Conservation (phyloP, 2,113 vertebrate species). For the Rhinoderma darwinii region DNA sequence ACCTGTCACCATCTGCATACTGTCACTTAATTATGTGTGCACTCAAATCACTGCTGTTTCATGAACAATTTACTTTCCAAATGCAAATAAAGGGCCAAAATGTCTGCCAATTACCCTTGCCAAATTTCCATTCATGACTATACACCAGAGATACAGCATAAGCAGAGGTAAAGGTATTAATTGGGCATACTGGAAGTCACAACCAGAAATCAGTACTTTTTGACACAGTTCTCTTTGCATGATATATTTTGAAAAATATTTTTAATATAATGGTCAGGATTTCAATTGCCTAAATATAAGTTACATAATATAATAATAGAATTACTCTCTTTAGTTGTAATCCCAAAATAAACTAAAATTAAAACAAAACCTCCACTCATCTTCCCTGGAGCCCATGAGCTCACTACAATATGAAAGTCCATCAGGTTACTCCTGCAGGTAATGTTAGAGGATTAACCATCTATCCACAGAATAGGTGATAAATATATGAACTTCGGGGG, state of each 20-base stretch:
- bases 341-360: too few species aligned
- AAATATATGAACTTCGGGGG: too few species aligned
- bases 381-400: too few species aligned
- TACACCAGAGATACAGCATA: not conserved
- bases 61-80: not conserved
- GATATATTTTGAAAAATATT: not conserved
- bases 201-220: not conserved
- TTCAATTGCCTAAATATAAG: too few species aligned
- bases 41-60: not conserved
- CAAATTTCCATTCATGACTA: not conserved
- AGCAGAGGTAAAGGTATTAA: not conserved
- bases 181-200: not conserved
- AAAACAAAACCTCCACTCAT: too few species aligned
- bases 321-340: too few species aligned
- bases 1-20: not conserved
- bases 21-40: not conserved
- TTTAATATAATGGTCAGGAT: too few species aligned
- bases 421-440: too few species aligned
- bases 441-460: too few species aligned
- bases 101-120: slow-evolving; percentile 6
- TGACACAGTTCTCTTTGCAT: not conserved
- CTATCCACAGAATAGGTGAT: too few species aligned
- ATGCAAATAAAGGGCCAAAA: not conserved
- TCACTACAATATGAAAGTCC: too few species aligned
- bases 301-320: too few species aligned